A percentile compares a stretch with the other conserved stretches of the same genome.
phyloP scores from a whole-genome alignment of 2,888 invertebrate species.

The Exephanes ischioxanthus region DNA sequence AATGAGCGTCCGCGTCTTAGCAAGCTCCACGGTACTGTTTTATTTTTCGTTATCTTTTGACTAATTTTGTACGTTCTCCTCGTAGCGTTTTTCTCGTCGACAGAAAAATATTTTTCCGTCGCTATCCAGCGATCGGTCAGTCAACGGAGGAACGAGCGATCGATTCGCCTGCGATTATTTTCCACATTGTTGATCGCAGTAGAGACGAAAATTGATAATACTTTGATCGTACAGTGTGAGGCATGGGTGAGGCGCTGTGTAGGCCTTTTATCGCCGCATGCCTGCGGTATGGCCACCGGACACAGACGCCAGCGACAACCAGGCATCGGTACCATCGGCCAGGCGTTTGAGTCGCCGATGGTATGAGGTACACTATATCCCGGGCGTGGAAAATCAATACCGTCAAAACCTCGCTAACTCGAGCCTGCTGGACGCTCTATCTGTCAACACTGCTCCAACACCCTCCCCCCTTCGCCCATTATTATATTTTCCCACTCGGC shows the following conservation, averaged over 20 bases:
- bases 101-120: not conserved
- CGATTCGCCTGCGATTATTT: slow-evolving; percentile 13
- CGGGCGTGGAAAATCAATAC: slow-evolving; percentile 82
- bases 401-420: slow-evolving; percentile 78
- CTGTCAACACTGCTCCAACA: slow-evolving; percentile 45
- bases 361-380: slow-evolving; percentile 76
- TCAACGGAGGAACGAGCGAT: not conserved
- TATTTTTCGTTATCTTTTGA: not conserved
- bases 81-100: not conserved
- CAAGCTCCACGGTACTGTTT: not conserved
- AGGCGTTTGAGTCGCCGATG: slow-evolving; percentile 78
- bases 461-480: slow-evolving; percentile 36
- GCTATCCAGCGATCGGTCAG: not conserved
- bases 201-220: slow-evolving; percentile 33
- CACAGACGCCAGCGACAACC: slow-evolving; percentile 35
- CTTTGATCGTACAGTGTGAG: slow-evolving; percentile 8
- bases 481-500: slow-evolving; percentile 11
- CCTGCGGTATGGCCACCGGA: not conserved
- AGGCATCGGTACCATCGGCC: slow-evolving; percentile 54
- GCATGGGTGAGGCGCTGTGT: not conserved
- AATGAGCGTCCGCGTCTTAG: too few relatives aligned
- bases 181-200: slow-evolving; percentile 40
- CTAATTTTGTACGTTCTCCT: not conserved
- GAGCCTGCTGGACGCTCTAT: slow-evolving; percentile 55
- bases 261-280: not conserved